Evolutionary conservation across 1,140 invertebrate genomes (phyloP).

Genomic region (Spodoptera litura): DNA sequence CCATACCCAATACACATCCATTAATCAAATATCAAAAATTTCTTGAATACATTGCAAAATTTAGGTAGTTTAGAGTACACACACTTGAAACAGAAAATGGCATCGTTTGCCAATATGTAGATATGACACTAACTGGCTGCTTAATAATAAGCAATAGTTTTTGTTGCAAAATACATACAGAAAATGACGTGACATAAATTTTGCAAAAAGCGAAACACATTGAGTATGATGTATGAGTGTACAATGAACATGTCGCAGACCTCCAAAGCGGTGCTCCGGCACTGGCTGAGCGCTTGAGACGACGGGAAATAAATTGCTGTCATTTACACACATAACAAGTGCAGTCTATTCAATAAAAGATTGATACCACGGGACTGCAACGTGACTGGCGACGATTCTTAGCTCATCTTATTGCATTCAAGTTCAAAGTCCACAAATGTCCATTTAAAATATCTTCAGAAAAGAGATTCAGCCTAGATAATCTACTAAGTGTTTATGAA

Average conservation of each 20-base stretch:
- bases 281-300: slow-evolving; percentile 47
- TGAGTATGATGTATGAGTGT: slow-evolving; percentile 54
- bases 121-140: no score
- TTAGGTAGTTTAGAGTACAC: no score
- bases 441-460: no score
- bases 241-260: slow-evolving; percentile 61
- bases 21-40: no score
- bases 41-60: no score
- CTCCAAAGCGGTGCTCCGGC: slow-evolving; percentile 46
- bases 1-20: no score
- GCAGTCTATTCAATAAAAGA: slow-evolving; percentile 64
- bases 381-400: slow-evolving; percentile 18
- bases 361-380: slow-evolving; percentile 45
- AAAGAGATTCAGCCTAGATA: no score
- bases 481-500: no score
- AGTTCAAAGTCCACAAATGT: neutral
- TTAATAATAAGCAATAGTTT: neutral
- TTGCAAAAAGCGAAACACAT: slow-evolving; percentile 54
- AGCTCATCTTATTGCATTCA: slow-evolving; percentile 10
- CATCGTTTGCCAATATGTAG: no score
- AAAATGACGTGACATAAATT: slow-evolving; percentile 42
- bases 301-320: slow-evolving; percentile 71
- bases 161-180: neutral
- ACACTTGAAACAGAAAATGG: no score
- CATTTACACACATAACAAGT: slow-evolving; percentile 65